Percentiles rank a stretch among this genome's conserved stretches.
phyloP scores from a whole-genome alignment of 2,888 invertebrate species.

The Sepiola atlantica region DNA sequence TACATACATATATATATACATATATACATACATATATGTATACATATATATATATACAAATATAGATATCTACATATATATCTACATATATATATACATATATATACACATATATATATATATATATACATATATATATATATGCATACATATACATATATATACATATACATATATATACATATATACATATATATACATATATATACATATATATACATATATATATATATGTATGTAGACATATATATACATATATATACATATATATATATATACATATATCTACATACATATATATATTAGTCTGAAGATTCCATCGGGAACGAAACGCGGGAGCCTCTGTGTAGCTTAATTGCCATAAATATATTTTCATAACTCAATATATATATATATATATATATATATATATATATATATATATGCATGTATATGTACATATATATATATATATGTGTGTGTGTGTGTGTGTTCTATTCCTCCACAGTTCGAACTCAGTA shows the following conservation, averaged over 20 bases:
- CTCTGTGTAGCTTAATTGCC: no score
- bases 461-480: constrained; percentile 35
- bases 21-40: background rate
- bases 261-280: background rate
- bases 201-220: background rate
- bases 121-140: constrained; percentile 6
- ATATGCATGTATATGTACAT: constrained; percentile 50
- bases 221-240: background rate
- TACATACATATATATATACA: background rate
- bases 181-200: background rate
- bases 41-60: constrained; percentile 12
- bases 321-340: background rate
- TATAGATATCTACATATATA: background rate
- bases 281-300: background rate
- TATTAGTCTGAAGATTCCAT: background rate
- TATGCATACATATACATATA: background rate
- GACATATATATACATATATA: background rate
- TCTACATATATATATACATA: background rate
- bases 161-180: background rate
- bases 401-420: constrained; percentile 50
- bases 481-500: no score
- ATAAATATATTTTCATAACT: background rate
- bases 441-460: constrained; percentile 50
- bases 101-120: background rate
- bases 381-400: constrained; percentile 49